phyloP scores from a whole-genome alignment of 2,113 vertebrate genomes.

The Pituophis catenifer region DNA sequence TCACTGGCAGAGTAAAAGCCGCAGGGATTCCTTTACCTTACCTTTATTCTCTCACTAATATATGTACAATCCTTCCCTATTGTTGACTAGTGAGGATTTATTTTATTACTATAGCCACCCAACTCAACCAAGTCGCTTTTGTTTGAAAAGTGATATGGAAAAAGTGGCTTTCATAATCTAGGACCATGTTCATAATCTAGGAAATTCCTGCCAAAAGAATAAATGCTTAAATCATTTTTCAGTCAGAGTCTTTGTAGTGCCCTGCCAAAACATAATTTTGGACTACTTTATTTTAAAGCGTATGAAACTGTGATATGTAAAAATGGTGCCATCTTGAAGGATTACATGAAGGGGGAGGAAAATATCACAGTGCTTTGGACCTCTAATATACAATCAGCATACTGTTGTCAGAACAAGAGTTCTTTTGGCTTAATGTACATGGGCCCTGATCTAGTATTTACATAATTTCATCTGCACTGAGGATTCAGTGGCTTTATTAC shows the following conservation, averaged over 20 bases:
- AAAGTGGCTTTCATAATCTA: neutral
- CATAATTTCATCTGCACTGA: neutral
- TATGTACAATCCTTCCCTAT: neutral
- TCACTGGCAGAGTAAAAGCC: neutral
- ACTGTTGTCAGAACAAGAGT: neutral
- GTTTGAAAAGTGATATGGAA: neutral
- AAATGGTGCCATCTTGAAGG: neutral
- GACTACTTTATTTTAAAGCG: neutral
- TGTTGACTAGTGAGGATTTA: neutral
- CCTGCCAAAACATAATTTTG: neutral
- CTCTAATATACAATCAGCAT: neutral
- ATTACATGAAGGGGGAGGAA: neutral
- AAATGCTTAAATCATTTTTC: neutral
- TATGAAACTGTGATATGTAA: neutral
- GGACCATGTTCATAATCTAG: neutral
- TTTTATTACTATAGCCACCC: neutral
- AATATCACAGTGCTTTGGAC: neutral
- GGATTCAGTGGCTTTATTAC: neutral
- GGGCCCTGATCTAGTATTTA: neutral
- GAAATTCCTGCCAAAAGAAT: neutral
- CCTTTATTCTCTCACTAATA: neutral
- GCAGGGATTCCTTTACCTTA: no score
- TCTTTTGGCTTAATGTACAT: neutral
- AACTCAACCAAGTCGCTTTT: neutral
- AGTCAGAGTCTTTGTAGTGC: neutral